Conservation (phyloP, 2,888 invertebrate species). For the Tetragnatha montana region DNA sequence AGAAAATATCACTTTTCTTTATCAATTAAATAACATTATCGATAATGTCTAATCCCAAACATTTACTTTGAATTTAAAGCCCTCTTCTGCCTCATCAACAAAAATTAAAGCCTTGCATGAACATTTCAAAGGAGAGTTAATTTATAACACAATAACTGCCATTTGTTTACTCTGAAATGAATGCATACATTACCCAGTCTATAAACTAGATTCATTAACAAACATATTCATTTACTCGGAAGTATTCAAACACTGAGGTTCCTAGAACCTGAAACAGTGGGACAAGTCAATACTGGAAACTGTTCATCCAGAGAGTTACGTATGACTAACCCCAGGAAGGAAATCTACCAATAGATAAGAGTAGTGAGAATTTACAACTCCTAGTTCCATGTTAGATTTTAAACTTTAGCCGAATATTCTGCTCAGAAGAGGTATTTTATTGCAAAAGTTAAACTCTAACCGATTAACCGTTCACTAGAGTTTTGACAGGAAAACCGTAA, state of each 20-base stretch:
- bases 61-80: no score
- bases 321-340: background rate
- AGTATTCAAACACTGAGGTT: background rate
- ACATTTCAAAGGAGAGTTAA: no score
- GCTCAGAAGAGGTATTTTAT: constrained; percentile 4
- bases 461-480: background rate
- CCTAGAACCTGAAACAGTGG: background rate
- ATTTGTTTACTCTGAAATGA: background rate
- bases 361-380: background rate
- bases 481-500: constrained; percentile 4
- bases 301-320: background rate
- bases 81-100: no score
- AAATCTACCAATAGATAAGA: background rate
- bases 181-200: background rate
- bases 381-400: background rate
- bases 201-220: background rate
- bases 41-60: no score
- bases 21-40: no score
- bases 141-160: background rate
- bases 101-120: no score
- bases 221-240: background rate
- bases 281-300: background rate
- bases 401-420: constrained; percentile 12
- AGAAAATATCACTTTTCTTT: no score
- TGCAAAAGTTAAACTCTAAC: background rate